Evolutionary conservation across 2,113 vertebrate species (phyloP), one percentile per base, ranked within the genome.

Genomic region (Ptilonorhynchus violaceus): DNA sequence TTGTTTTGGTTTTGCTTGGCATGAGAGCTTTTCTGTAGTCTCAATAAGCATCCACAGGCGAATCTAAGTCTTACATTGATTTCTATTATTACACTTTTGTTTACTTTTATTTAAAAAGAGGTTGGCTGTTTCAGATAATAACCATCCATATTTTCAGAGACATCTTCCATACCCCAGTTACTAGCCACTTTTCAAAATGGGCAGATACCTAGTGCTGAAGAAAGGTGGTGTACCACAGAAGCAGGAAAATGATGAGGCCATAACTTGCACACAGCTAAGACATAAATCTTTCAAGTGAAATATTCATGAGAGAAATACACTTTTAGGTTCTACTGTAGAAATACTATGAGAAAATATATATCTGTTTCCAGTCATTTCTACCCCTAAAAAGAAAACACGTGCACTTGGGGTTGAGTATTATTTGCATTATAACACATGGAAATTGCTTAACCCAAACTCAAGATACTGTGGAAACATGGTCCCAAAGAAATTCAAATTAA

Each of bases 21-120:
- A 70, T 50, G 6, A 37, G 4, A 70, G 18, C 10, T 13, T 68
- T 75, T 74, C 37, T 24, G 22, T 8, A 77, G 19, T 35, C 35
- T 42, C 39, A 42, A 22, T 14, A 85, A 67, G 31, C 19, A 90
- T 16, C 28, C 31, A 76, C 8, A 24, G 42, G 11, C 9, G 0
- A 88, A 76, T 30, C 44, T 22, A 49, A 6, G 46, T 63, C 39
- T 68, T 59, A 27, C 12, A 79, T 24, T 23, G 13, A 19, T 10
- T 46, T 66, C 47, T 67, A 13, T 13, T 9, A 1, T 44, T 73
- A 88, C 5, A 69, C 10, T 41, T 60, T 0, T 0, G n/a, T n/a
- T 93, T 53, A 76, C 28, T 76, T 81, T 41, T 44, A 37, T 76
- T 24, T 16, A 37, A 44, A 63, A 35, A 47, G 13, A 80, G 9